A percentile compares a stretch with the other conserved stretches of the same genome.
Conservation (phyloP, 2,113 vertebrate genomes). For the Zosterops hypoxanthus region DNA sequence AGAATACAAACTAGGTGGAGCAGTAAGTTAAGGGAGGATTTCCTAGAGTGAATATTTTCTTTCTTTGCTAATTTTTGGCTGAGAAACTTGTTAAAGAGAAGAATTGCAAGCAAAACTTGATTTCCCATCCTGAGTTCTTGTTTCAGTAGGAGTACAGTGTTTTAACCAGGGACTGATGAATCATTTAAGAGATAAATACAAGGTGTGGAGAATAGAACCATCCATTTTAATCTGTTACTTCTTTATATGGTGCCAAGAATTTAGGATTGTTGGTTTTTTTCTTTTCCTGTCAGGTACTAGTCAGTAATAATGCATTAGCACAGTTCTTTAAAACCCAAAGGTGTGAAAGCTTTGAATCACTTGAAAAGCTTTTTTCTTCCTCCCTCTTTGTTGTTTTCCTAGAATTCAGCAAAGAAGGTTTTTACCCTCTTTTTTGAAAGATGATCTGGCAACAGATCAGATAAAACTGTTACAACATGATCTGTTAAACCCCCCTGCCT, state of each 20-base stretch:
- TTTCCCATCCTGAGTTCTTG: slow-evolving; percentile 25
- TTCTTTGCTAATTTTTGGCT: slow-evolving; percentile 42
- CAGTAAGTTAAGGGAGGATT: background rate
- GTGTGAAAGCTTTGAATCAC: slow-evolving; percentile 27
- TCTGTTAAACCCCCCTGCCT: background rate
- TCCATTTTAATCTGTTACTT: background rate
- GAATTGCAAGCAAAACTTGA: slow-evolving; percentile 27
- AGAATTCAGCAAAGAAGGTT: background rate
- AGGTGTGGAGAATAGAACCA: background rate
- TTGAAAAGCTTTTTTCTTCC: slow-evolving; percentile 1
- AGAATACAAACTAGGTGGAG: slow-evolving; percentile 63
- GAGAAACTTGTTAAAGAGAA: slow-evolving; percentile 37
- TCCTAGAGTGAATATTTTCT: background rate
- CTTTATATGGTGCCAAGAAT: slow-evolving; percentile 31
- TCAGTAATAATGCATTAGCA: slow-evolving; percentile 4
- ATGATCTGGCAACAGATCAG: background rate
- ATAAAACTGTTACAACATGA: background rate
- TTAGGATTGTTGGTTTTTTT: slow-evolving; percentile 20
- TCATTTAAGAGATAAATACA: slow-evolving; percentile 3
- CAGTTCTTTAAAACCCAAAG: slow-evolving; percentile 23
- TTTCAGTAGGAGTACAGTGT: slow-evolving; percentile 35
- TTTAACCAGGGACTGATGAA: background rate
- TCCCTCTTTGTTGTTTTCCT: background rate
- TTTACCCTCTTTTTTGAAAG: background rate
- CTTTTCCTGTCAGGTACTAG: slow-evolving; percentile 21